Evolutionary conservation across 2,113 vertebrate genomes (phyloP).

Genomic region (Gnathonemus echidnorhynchus): DNA sequence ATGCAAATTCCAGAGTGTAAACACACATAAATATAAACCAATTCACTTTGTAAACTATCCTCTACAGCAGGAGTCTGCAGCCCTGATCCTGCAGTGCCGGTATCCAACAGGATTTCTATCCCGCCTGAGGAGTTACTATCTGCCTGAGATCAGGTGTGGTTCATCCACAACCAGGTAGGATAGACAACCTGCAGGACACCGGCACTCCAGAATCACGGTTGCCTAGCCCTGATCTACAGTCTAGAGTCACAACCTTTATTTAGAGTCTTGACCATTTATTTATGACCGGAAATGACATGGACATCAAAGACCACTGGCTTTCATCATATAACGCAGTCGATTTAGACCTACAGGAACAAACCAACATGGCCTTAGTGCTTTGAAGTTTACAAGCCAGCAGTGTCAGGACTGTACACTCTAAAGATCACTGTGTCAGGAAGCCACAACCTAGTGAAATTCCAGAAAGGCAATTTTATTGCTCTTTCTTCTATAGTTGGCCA

Average conservation of each 20-base stretch:
- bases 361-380: neutral
- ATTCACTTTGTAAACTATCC: neutral
- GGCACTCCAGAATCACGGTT: neutral
- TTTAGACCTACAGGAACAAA: neutral
- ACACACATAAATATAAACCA: neutral
- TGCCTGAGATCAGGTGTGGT: no score
- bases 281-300: neutral
- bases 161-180: neutral
- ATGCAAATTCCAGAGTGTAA: neutral
- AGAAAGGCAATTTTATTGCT: neutral
- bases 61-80: neutral
- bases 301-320: neutral
- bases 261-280: neutral
- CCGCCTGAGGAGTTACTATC: neutral
- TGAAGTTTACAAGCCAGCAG: constrained; percentile 2
- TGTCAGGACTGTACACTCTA: neutral
- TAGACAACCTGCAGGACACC: neutral
- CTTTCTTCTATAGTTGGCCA: neutral
- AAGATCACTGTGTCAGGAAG: neutral
- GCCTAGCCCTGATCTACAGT: neutral
- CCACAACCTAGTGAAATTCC: neutral
- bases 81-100: neutral
- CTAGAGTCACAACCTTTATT: neutral
- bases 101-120: neutral
- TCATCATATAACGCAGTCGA: neutral